phyloP scores from a whole-genome alignment of 2,113 vertebrate species.

The Phrynosoma platyrhinos region DNA sequence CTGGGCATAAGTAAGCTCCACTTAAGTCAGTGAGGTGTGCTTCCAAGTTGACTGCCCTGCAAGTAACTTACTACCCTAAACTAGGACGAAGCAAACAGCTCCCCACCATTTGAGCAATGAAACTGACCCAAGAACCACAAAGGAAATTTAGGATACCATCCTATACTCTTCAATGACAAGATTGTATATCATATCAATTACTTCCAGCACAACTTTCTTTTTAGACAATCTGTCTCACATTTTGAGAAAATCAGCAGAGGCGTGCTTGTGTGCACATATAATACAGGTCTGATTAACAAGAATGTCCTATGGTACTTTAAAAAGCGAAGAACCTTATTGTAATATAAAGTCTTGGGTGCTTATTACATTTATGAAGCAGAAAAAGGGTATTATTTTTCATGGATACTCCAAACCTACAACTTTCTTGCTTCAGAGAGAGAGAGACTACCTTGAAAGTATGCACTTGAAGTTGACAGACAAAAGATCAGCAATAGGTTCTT shows the following conservation, averaged over 20 bases:
- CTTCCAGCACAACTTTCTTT: background rate
- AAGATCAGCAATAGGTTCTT: background rate
- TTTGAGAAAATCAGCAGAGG: background rate
- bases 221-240: background rate
- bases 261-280: background rate
- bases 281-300: background rate
- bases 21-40: background rate
- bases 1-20: background rate
- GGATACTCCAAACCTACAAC: background rate
- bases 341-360: background rate
- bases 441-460: background rate
- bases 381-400: background rate
- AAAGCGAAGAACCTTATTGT: background rate
- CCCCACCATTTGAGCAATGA: background rate
- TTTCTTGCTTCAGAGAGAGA: background rate
- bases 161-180: background rate
- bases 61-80: background rate
- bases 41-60: background rate
- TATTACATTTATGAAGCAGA: background rate
- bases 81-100: background rate
- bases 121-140: background rate
- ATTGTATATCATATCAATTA: background rate
- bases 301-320: background rate
- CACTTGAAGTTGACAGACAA: slow-evolving; percentile 1
- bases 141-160: background rate